These are phyloP conservation scores for Heliconius hermathena DNA, from an alignment of 1,140 invertebrate genomes.

Conservation along the genomic window DNA sequence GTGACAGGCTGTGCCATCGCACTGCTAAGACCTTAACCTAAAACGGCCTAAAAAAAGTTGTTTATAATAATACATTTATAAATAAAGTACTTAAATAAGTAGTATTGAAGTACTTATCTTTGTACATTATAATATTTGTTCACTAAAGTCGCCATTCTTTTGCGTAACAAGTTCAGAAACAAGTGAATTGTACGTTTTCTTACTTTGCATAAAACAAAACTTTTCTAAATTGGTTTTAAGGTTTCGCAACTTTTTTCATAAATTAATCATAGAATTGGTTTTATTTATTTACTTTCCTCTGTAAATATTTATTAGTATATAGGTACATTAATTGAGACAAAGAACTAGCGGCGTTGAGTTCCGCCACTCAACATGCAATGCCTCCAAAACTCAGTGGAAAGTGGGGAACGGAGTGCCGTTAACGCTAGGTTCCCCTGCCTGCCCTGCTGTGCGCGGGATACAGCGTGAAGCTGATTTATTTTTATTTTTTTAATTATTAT, in stretches of 20 bases:
- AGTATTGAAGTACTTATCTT: not conserved
- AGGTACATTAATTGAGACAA: not conserved
- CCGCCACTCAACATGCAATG: too few species aligned
- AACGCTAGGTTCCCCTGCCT: too few species aligned
- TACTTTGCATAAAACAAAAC: slow-evolving; percentile 32
- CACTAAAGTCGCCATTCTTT: slow-evolving; percentile 11
- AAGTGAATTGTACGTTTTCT: slow-evolving; percentile 21
- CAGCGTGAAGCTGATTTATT: too few species aligned
- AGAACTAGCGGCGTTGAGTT: too few species aligned
- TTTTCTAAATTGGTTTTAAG: slow-evolving; percentile 27
- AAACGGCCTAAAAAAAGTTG: not conserved
- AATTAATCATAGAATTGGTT: slow-evolving; percentile 15
- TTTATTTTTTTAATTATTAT: too few species aligned
- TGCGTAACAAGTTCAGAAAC: slow-evolving; percentile 6
- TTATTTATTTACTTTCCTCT: slow-evolving; percentile 1
- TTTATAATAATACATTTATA: too few species aligned
- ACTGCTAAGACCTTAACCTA: too few species aligned
- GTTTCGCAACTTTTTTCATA: slow-evolving; percentile 15
- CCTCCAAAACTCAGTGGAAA: too few species aligned
- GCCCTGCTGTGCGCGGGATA: too few species aligned
- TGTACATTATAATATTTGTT: not conserved
- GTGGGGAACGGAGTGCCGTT: too few species aligned
- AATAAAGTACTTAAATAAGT: not conserved
- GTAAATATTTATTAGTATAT: not conserved
- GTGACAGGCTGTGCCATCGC: too few species aligned